phyloP scores from a whole-genome alignment of 35 echinoderm and acorn worm genomes.

The Ophioderma brevispina region DNA sequence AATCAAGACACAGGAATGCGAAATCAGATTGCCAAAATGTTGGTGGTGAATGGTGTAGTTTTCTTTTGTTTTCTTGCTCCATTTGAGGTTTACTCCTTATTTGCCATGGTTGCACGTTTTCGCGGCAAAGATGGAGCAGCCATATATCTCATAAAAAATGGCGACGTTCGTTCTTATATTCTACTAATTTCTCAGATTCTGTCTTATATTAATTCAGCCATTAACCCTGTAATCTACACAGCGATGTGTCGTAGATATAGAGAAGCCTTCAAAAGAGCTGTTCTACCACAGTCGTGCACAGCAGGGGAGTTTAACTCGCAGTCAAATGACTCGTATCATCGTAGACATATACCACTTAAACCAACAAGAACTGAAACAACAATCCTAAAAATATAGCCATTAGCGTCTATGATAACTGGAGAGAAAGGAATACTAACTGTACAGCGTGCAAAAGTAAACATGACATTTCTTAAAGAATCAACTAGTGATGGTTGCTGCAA shows the following conservation, averaged over 20 bases:
- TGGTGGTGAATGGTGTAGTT: constrained; percentile 85
- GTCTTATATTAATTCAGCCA: constrained; percentile 84
- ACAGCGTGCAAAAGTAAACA: too few species aligned
- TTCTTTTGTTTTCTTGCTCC: constrained; percentile 90
- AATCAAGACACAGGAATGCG: constrained; percentile 67
- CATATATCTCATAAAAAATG: not conserved
- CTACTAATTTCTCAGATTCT: constrained; percentile 41
- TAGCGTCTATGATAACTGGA: too few species aligned
- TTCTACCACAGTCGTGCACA: too few species aligned
- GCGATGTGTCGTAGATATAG: constrained; percentile 78
- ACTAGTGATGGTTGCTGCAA: too few species aligned
- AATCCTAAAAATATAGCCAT: too few species aligned
- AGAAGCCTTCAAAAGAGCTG: not conserved
- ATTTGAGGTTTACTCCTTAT: constrained; percentile 73
- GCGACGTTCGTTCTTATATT: not conserved
- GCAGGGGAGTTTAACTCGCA: too few species aligned
- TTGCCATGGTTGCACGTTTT: not conserved
- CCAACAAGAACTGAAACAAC: too few species aligned
- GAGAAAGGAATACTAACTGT: too few species aligned
- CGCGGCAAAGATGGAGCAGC: not conserved
- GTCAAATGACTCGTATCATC: too few species aligned
- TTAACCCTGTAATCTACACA: constrained; percentile 93
- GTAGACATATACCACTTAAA: too few species aligned
- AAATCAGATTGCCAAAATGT: constrained; percentile 84
- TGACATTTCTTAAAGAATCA: too few species aligned